A percentile compares a stretch with the other conserved stretches of the same genome.
Conservation (phyloP, 2,113 vertebrate species). For the Aleadryas rufinucha region DNA sequence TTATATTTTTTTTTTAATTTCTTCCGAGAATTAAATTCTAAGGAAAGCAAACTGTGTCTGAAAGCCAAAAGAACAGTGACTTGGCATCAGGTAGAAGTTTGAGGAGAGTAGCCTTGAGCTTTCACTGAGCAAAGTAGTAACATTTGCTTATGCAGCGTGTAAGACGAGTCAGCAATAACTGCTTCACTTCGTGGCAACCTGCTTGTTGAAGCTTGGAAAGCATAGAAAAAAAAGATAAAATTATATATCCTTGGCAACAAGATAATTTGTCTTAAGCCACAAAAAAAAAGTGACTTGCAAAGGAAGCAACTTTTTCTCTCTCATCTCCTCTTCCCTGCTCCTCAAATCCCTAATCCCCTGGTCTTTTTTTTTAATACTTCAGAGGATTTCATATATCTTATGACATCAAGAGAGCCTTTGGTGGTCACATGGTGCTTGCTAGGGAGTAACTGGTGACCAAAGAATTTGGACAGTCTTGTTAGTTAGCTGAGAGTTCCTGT, state of each 20-base stretch:
- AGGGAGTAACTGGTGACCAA: neutral
- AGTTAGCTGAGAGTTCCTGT: fast-evolving
- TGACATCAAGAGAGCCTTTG: neutral
- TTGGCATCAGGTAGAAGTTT: neutral
- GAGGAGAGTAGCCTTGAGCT: neutral
- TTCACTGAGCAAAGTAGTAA: neutral
- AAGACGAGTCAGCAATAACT: constrained; percentile 4
- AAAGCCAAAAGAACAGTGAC: neutral
- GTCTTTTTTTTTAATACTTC: neutral
- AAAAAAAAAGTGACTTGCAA: neutral
- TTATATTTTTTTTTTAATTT: neutral
- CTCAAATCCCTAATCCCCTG: neutral
- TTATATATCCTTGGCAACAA: neutral
- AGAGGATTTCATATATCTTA: neutral
- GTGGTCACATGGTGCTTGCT: neutral
- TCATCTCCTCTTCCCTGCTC: neutral
- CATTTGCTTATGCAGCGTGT: neutral
- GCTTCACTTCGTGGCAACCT: neutral
- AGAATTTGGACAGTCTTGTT: neutral
- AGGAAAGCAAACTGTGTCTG: neutral
- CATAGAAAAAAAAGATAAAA: neutral
- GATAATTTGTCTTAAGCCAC: neutral
- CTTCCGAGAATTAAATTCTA: neutral
- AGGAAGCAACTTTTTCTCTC: neutral
- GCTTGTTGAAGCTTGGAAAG: neutral